Evolutionary conservation across 2,113 vertebrate species (phyloP).

Genomic region (Alaudala cheleensis): DNA sequence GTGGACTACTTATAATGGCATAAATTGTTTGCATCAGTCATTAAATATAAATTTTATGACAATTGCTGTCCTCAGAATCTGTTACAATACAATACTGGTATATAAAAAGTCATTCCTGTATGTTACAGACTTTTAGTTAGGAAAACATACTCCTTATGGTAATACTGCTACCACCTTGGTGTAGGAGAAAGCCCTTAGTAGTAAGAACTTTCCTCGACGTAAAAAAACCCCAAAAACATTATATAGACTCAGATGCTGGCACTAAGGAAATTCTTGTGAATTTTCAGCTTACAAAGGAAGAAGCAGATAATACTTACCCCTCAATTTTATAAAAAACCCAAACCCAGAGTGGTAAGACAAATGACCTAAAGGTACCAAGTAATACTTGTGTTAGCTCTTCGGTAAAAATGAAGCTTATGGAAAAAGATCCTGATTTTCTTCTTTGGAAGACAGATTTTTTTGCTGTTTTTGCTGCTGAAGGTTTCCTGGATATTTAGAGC

Average conservation of each 20-base stretch:
- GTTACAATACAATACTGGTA: not conserved
- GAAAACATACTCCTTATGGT: not conserved
- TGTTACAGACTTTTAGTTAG: not conserved
- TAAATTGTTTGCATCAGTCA: not conserved
- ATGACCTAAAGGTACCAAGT: not conserved
- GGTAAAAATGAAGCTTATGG: not conserved
- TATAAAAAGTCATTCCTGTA: not conserved
- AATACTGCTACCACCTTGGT: not conserved
- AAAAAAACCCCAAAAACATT: not conserved
- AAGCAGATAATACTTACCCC: not conserved
- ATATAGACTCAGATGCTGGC: not conserved
- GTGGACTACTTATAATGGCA: not conserved
- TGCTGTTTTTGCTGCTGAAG: not conserved
- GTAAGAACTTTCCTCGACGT: not conserved
- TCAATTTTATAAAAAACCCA: not conserved
- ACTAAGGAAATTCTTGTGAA: not conserved
- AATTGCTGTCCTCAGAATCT: not conserved
- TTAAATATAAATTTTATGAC: not conserved
- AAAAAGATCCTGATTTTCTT: not conserved
- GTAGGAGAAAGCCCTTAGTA: not conserved
- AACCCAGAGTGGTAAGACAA: not conserved
- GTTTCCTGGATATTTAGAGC: not conserved
- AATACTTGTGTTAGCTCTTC: not conserved
- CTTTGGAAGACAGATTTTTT: not conserved
- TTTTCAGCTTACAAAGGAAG: not conserved